Evolutionary conservation across 2,797 vertebrate species (phyloP).

Genomic region (Myiotriccus ornatus): DNA sequence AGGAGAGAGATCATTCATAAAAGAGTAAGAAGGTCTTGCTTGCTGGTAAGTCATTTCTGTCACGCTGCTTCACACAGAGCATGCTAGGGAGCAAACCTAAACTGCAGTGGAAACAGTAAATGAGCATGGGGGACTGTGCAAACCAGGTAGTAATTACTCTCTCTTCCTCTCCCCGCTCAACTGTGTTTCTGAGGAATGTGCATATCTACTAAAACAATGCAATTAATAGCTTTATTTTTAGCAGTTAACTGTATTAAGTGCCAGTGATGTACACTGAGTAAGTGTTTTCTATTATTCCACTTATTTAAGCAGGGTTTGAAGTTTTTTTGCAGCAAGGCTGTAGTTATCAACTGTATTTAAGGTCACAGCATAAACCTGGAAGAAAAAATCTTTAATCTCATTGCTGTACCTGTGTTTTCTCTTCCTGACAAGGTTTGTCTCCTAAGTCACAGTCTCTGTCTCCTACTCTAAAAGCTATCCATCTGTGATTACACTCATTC

Average conservation of each 20-base stretch:
- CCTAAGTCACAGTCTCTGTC: background rate
- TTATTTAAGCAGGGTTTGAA: background rate
- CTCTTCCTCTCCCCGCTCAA: background rate
- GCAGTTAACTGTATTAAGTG: background rate
- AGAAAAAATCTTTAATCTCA: background rate
- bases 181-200: background rate
- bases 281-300: background rate
- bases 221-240: background rate
- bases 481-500: background rate
- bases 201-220: background rate
- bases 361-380: background rate
- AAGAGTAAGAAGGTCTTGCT: background rate
- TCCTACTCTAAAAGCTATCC: background rate
- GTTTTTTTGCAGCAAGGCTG: background rate
- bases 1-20: conserved; percentile 31
- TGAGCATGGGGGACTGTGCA: background rate
- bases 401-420: background rate
- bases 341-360: background rate
- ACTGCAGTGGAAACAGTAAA: background rate
- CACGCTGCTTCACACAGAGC: background rate
- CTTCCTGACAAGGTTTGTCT: background rate
- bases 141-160: background rate
- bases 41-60: background rate
- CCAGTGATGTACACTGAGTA: background rate
- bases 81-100: background rate